phyloP scores from a whole-genome alignment of 2,888 invertebrate species.

The Tetropium fuscum region DNA sequence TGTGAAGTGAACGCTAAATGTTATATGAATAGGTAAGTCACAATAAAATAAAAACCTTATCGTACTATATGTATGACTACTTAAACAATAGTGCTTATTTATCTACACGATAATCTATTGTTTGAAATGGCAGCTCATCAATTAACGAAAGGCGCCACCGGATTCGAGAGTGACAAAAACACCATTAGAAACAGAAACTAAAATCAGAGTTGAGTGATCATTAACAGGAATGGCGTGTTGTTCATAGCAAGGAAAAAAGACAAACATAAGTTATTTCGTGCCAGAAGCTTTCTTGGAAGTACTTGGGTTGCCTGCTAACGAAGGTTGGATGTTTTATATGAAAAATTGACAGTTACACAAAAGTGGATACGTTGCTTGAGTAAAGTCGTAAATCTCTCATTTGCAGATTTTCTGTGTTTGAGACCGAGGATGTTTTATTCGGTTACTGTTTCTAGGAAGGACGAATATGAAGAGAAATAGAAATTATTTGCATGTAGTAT shows the following conservation, averaged over 20 bases:
- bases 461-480: too few relatives aligned
- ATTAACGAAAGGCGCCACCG: constrained; percentile 4
- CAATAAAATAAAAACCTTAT: too few relatives aligned
- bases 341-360: background rate
- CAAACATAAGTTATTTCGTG: constrained; percentile 1
- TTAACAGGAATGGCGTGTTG: constrained; percentile 5
- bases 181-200: constrained; percentile 5
- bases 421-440: too few relatives aligned
- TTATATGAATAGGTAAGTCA: too few relatives aligned
- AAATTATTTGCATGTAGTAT: too few relatives aligned
- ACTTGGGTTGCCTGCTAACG: constrained; percentile 1
- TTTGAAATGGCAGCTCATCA: constrained; percentile 1
- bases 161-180: constrained; percentile 10
- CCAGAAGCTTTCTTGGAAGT: constrained; percentile 13
- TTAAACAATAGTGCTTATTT: constrained; percentile 4
- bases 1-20: too few relatives aligned
- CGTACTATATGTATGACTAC: too few relatives aligned
- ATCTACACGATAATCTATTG: constrained; percentile 3
- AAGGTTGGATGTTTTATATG: background rate
- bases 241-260: constrained; percentile 15
- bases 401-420: too few relatives aligned
- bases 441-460: too few relatives aligned
- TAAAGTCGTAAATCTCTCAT: too few relatives aligned
- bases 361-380: too few relatives aligned
- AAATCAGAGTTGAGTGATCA: background rate